A percentile compares a stretch with the other conserved stretches of the same genome.
These are phyloP conservation scores for Chitala chitala DNA, from an alignment of 2,113 vertebrate species.

Conservation along the genomic window DNA sequence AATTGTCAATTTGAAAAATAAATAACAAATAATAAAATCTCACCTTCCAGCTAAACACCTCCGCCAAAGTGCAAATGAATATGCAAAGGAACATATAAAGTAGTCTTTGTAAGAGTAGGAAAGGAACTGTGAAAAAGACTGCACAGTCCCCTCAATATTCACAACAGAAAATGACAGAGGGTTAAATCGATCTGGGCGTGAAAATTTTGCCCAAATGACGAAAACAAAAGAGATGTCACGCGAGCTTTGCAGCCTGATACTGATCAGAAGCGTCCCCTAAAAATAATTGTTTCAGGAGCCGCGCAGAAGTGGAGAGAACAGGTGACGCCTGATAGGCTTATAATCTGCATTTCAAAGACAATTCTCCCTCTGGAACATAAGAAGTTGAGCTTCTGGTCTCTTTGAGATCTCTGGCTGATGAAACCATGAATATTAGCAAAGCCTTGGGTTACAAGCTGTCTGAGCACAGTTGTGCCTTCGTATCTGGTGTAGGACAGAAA, in stretches of 20 bases:
- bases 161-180: constrained; percentile 11
- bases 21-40: neutral
- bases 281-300: constrained; percentile 46
- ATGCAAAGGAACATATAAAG: neutral
- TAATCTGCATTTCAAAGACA: constrained; percentile 63
- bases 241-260: constrained; percentile 48
- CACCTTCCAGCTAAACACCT: neutral
- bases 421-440: neutral
- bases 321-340: constrained; percentile 56
- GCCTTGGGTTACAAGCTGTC: neutral
- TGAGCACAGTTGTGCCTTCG: constrained; percentile 23
- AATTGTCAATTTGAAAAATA: neutral
- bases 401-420: constrained; percentile 21
- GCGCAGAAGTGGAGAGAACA: constrained; percentile 54
- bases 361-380: constrained; percentile 10
- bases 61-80: neutral
- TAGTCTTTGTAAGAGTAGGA: neutral
- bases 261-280: neutral
- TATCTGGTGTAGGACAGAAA: neutral
- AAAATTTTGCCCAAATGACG: neutral
- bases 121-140: neutral
- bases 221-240: constrained; percentile 43
- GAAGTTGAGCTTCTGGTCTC: constrained; percentile 28
- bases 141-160: neutral
- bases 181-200: constrained; percentile 15